Percentiles rank a stretch among this genome's conserved stretches.
These are phyloP conservation scores for Pelodiscus sinensis DNA, from an alignment of 2,113 vertebrate species.

Conservation along the genomic window DNA sequence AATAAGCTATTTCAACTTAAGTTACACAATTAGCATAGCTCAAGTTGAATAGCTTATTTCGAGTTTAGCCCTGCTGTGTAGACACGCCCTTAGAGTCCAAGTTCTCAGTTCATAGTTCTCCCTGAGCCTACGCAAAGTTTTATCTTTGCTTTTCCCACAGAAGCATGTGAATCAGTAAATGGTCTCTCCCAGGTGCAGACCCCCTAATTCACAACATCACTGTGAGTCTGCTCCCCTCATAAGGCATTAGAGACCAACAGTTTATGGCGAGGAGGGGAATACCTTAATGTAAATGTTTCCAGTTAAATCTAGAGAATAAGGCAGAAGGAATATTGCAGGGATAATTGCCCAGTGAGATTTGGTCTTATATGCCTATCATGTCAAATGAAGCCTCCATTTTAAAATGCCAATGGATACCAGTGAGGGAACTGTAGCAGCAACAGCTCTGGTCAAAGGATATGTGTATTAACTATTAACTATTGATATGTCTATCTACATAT, in stretches of 20 bases:
- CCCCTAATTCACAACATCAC: background rate
- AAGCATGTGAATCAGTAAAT: background rate
- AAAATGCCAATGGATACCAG: background rate
- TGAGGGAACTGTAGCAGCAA: background rate
- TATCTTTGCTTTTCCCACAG: background rate
- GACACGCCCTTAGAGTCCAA: background rate
- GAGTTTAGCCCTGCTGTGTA: too few species aligned
- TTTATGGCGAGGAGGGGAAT: background rate
- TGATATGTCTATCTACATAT: background rate
- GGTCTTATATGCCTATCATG: background rate
- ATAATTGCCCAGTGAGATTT: background rate
- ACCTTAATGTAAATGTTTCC: background rate
- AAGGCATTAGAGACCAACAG: background rate
- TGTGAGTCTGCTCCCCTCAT: background rate
- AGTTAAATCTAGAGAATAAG: background rate
- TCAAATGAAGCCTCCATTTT: background rate
- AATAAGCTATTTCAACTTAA: too few species aligned
- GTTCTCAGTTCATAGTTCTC: background rate
- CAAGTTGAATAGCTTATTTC: too few species aligned
- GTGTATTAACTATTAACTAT: background rate
- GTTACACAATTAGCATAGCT: too few species aligned
- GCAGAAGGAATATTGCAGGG: background rate
- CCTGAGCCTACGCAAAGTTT: background rate
- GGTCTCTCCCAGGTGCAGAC: background rate
- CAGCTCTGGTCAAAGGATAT: background rate